Conservation (phyloP, 2,888 invertebrate species). For the Hirtodrosophila duncani region DNA sequence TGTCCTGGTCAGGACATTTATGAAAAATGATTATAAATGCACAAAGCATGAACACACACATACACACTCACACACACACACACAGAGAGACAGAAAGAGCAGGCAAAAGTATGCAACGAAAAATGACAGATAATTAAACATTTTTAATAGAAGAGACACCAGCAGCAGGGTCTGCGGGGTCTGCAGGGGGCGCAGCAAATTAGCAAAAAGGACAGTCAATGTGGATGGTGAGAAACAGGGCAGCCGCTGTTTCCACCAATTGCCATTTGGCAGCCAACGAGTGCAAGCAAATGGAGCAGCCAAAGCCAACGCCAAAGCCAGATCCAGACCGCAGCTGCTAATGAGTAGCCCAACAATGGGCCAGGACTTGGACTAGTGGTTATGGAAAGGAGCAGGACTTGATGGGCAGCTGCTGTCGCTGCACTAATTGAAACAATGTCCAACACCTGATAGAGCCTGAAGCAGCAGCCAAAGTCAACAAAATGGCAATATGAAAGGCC, state of each 20-base stretch:
- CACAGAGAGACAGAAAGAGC: background rate
- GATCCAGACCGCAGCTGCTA: slow-evolving; percentile 59
- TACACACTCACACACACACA: background rate
- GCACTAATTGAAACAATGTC: slow-evolving; percentile 54
- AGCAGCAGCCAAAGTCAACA: slow-evolving; percentile 7
- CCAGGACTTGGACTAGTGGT: background rate
- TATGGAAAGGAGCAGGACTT: background rate
- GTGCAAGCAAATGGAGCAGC: slow-evolving; percentile 2
- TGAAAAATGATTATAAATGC: slow-evolving; percentile 72
- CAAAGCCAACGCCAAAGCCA: background rate
- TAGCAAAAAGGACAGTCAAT: background rate
- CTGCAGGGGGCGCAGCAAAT: background rate
- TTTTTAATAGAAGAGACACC: too few species aligned
- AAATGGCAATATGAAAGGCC: too few species aligned
- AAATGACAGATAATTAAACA: slow-evolving; percentile 55
- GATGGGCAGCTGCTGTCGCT: slow-evolving; percentile 12
- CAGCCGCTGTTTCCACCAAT: slow-evolving; percentile 28
- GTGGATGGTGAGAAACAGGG: background rate
- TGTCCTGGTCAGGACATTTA: slow-evolving; percentile 62
- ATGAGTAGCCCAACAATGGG: slow-evolving; percentile 45
- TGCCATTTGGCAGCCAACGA: slow-evolving; percentile 12
- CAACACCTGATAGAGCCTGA: slow-evolving; percentile 19
- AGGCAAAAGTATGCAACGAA: slow-evolving; percentile 50
- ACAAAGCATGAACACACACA: slow-evolving; percentile 50
- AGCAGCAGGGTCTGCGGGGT: background rate